Evolutionary conservation across 2,797 vertebrate genomes (phyloP).

Genomic region (Phrynocephalus forsythii): DNA sequence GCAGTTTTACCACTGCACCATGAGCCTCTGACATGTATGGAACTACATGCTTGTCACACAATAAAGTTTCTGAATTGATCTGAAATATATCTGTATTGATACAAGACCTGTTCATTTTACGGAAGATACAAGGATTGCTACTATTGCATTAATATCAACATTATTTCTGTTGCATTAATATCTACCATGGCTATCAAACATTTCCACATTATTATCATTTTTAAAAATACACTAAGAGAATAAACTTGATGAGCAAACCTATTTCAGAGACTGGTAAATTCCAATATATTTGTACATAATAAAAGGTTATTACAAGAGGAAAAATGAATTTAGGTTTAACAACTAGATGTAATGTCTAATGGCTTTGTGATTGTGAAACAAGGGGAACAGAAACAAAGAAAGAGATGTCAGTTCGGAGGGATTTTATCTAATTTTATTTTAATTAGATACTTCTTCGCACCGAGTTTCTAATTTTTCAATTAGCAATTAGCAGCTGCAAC

Average conservation of each 20-base stretch:
- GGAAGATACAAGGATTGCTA: neutral
- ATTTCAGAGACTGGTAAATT: neutral
- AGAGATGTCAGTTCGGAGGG: conserved; percentile 80
- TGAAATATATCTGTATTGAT: neutral
- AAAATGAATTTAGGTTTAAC: conserved; percentile 73
- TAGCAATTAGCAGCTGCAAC: conserved; percentile 93
- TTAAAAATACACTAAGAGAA: neutral
- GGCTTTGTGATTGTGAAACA: conserved; percentile 66
- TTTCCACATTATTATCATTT: neutral
- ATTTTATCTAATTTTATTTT: conserved; percentile 94
- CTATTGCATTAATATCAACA: neutral
- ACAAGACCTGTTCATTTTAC: neutral
- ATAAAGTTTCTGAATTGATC: neutral
- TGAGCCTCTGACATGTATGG: neutral
- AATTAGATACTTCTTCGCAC: conserved; percentile 96
- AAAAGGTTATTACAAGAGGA: conserved; percentile 56
- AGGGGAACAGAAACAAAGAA: conserved; percentile 72
- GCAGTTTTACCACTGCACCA: too few species aligned
- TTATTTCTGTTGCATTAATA: neutral
- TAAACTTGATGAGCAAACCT: neutral
- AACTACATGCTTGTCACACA: neutral
- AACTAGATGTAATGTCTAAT: conserved; percentile 74
- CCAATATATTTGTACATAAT: conserved; percentile 15
- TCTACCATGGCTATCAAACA: neutral
- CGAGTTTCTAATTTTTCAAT: conserved; percentile 99